Evolutionary conservation across 1,140 invertebrate genomes (phyloP), one percentile per base, ranked within the genome.

Genomic region (Halesus radiatus): DNA sequence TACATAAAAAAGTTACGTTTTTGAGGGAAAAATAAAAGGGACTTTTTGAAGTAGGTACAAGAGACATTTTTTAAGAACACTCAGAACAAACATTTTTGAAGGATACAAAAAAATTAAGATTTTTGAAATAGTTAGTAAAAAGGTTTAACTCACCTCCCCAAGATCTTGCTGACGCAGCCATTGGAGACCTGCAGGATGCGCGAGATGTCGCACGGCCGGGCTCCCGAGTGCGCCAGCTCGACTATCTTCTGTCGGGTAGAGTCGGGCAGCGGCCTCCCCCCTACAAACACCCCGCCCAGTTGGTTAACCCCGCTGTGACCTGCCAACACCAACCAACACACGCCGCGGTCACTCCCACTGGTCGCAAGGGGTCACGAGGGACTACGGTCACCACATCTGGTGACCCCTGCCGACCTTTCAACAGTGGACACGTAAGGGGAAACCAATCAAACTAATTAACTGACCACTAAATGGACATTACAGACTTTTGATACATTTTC

Each of bases 281-380:
- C 98, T 80, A 99, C 98, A 91, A 98, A 99, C 73, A 99, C 97
- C 54, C 98, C 98, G 77, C 98, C 98, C 81, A 99, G 93, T 90
- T 99, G 98, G 90, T 99, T 99, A 85, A 99, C 96, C 79, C 98
- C 97, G 88, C 96, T 97, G 91, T 98, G 97, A 82, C 97, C 97
- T 90, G 94, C 92, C 76, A 76, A 78, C 80, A 66, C 82, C 82
- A 83, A 81, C 32, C 32, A 32, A 32, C 32, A 32, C 79, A 76
- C 72, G 76, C 77, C 60, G 70, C 50, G 62, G 82, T 83, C 82
- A 83, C 79, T 79, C 58, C 15, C 16, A 26, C 22, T 16, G 20
- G 18, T 72, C 68, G 26, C 62, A 22, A 32, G 62, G 29, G 22
- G 29, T 23, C 60, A 23, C 60, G 4, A 32, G 4, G 4, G 4